Conservation (phyloP, 2,888 invertebrate species). For the Pecten maximus region DNA sequence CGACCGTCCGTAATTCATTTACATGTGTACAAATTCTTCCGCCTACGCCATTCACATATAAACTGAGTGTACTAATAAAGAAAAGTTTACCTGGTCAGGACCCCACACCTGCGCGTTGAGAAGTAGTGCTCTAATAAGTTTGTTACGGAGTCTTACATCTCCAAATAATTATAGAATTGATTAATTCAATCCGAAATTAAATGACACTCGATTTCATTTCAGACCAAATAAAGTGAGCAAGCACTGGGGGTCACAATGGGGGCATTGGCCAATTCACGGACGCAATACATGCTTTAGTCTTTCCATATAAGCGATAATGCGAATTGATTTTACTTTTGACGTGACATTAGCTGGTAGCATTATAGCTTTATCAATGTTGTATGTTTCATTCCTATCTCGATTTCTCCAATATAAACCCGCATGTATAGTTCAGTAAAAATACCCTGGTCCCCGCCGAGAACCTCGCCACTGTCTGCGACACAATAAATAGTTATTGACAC, state of each 20-base stretch:
- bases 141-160: not conserved
- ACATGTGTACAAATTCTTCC: not conserved
- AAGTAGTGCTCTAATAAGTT: not conserved
- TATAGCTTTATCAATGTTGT: too few species aligned
- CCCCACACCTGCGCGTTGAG: slow-evolving; percentile 35
- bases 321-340: too few species aligned
- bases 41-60: not conserved
- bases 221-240: slow-evolving; percentile 29
- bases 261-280: not conserved
- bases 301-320: too few species aligned
- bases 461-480: not conserved
- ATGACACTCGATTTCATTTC: slow-evolving; percentile 35
- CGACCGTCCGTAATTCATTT: not conserved
- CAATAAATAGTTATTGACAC: slow-evolving; percentile 11
- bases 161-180: slow-evolving; percentile 9
- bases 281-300: too few species aligned
- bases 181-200: slow-evolving; percentile 29
- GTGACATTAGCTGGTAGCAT: too few species aligned
- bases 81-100: not conserved
- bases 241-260: not conserved
- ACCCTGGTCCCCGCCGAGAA: not conserved
- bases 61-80: slow-evolving; percentile 1
- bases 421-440: too few species aligned
- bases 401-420: too few species aligned
- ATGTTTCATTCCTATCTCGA: too few species aligned